These are phyloP conservation scores for Orchestia grillus DNA, from an alignment of 1,140 invertebrate genomes.

Conservation along the genomic window DNA sequence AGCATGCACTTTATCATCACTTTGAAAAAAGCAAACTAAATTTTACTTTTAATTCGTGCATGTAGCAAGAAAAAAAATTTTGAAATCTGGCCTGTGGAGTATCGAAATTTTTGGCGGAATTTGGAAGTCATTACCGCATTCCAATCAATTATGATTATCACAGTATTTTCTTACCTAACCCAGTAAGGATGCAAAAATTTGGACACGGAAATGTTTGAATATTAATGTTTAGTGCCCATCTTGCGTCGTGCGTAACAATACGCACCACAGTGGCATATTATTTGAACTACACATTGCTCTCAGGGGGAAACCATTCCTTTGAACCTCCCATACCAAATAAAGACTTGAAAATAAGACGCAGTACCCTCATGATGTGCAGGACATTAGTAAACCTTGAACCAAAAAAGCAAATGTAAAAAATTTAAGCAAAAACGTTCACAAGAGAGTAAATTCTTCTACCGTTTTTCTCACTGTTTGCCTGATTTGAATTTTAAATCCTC, in stretches of 20 bases:
- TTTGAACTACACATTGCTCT: background rate
- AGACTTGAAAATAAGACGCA: background rate
- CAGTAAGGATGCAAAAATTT: background rate
- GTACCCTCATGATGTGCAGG: background rate
- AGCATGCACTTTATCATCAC: too few species aligned
- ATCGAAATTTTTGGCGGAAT: too few species aligned
- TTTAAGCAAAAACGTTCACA: background rate
- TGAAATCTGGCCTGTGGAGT: too few species aligned
- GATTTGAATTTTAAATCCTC: conserved; percentile 45
- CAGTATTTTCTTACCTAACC: too few species aligned
- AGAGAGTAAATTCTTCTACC: background rate
- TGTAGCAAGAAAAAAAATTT: too few species aligned
- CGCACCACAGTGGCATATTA: background rate
- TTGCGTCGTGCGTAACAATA: background rate
- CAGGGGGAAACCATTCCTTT: background rate
- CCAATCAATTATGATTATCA: too few species aligned
- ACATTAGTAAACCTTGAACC: background rate
- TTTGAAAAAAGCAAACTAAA: too few species aligned
- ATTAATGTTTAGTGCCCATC: background rate
- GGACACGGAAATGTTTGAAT: background rate
- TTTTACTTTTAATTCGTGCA: too few species aligned
- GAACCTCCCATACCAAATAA: too few species aligned
- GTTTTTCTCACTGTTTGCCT: conserved; percentile 23
- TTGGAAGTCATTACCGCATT: too few species aligned
- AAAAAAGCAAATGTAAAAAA: background rate